A percentile compares a stretch with the other conserved stretches of the same genome.
These are phyloP conservation scores for Callinectes sapidus DNA, from an alignment of 2,888 invertebrate genomes.

Conservation along the genomic window DNA sequence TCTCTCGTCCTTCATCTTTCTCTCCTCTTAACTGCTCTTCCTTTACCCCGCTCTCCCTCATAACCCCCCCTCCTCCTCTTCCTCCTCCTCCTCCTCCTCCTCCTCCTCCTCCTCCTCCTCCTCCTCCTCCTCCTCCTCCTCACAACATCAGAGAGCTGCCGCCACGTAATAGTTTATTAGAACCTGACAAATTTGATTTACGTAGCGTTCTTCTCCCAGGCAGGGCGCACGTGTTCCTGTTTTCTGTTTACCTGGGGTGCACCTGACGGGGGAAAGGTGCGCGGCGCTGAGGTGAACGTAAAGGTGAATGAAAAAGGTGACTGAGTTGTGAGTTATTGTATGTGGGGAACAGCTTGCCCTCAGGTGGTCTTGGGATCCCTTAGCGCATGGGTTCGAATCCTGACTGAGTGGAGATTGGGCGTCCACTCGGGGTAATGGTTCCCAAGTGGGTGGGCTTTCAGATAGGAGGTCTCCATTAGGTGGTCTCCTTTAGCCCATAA, in stretches of 20 bases:
- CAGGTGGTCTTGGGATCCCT: too few relatives aligned
- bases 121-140: background rate
- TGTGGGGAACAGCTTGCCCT: too few relatives aligned
- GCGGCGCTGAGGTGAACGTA: background rate
- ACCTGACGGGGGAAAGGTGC: background rate
- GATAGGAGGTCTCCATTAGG: too few relatives aligned
- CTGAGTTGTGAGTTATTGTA: too few relatives aligned
- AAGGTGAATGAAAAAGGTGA: too few relatives aligned
- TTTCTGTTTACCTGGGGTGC: background rate
- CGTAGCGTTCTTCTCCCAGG: background rate
- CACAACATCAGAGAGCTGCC: background rate
- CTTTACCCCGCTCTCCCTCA: background rate
- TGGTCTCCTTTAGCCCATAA: too few relatives aligned
- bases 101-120: background rate
- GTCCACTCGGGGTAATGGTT: too few relatives aligned
- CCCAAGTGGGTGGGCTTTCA: too few relatives aligned
- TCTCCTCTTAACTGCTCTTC: background rate
- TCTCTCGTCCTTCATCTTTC: background rate
- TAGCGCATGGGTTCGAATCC: too few relatives aligned
- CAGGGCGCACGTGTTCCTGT: background rate
- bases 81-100: background rate
- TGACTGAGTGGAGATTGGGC: too few relatives aligned
- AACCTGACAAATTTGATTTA: background rate
- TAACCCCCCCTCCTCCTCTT: background rate
- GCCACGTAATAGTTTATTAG: background rate